A percentile compares a stretch with the other conserved stretches of the same genome.
These are phyloP conservation scores for Drosophila oshimai DNA, from an alignment of 1,140 invertebrate species.

Conservation along the genomic window DNA sequence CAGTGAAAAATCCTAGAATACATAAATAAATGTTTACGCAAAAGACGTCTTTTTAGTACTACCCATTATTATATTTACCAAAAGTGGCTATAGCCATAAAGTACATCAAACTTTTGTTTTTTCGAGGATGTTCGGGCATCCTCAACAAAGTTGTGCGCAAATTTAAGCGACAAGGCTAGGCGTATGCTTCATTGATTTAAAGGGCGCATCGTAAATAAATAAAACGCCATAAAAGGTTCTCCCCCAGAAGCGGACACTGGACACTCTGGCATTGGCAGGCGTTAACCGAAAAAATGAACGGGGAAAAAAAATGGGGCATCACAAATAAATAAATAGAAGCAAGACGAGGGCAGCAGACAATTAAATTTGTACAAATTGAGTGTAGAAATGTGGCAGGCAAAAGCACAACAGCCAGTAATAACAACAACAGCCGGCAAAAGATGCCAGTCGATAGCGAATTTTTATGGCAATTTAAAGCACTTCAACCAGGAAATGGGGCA, in stretches of 20 bases:
- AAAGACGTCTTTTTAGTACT: too few relatives aligned
- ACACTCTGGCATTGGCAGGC: constrained; percentile 53
- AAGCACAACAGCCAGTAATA: constrained; percentile 33
- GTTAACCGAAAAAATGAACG: constrained; percentile 57
- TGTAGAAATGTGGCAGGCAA: constrained; percentile 74
- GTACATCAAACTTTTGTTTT: not conserved
- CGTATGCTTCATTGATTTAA: constrained; percentile 79
- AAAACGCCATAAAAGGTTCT: constrained; percentile 72
- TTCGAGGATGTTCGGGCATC: constrained; percentile 8
- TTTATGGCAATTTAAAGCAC: constrained; percentile 78
- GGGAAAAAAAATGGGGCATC: constrained; percentile 15
- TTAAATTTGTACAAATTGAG: constrained; percentile 81
- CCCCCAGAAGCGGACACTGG: constrained; percentile 38
- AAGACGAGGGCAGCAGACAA: constrained; percentile 64
- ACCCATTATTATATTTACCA: not conserved
- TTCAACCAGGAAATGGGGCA: constrained; percentile 65
- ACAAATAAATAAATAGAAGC: constrained; percentile 56
- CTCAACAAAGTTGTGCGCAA: constrained; percentile 52
- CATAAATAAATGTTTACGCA: too few relatives aligned
- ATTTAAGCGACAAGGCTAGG: constrained; percentile 71
- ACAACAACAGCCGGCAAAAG: constrained; percentile 34
- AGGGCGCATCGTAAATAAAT: constrained; percentile 76
- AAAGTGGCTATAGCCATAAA: not conserved
- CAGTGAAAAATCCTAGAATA: too few relatives aligned
- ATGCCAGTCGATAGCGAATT: constrained; percentile 70